These are phyloP conservation scores for Montipora capricornis DNA, from an alignment of 64 coral and sea anemone genomes.

Conservation along the genomic window DNA sequence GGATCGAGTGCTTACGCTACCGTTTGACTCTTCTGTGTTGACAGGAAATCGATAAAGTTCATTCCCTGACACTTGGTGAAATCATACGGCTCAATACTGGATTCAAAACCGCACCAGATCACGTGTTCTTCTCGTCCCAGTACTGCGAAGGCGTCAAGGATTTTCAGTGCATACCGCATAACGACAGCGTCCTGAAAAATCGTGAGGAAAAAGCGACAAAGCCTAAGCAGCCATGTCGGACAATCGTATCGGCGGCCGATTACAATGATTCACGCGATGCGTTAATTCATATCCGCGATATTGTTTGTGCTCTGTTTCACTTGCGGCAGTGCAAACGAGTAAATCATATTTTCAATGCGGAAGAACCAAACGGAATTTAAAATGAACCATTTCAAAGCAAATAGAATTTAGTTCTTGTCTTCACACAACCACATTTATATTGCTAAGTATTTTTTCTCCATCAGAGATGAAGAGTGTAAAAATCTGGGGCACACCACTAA, in stretches of 20 bases:
- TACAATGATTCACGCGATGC: neutral
- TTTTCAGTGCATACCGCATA: slow-evolving; percentile 63
- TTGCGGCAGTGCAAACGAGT: neutral
- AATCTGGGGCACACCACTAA: too few relatives aligned
- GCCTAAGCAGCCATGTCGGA: neutral
- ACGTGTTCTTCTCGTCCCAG: slow-evolving; percentile 76
- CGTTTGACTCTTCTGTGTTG: too few relatives aligned
- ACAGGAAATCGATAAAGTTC: too few relatives aligned
- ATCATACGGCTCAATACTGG: too few relatives aligned
- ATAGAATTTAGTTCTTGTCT: neutral
- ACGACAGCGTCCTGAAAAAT: neutral
- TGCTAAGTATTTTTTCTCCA: too few relatives aligned
- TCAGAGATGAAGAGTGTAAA: too few relatives aligned
- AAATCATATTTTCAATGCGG: neutral
- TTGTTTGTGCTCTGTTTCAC: neutral
- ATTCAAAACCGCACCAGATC: too few relatives aligned
- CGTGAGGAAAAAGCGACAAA: neutral
- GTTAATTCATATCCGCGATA: neutral
- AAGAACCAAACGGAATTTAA: neutral
- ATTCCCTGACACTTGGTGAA: too few relatives aligned
- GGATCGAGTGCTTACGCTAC: too few relatives aligned
- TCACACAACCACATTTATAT: too few relatives aligned
- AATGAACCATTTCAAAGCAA: neutral
- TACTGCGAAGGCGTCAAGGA: slow-evolving; percentile 70
- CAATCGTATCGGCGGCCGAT: neutral